phyloP scores from a whole-genome alignment of 2,888 invertebrate genomes.

The Dorcus parallelipipedus region DNA sequence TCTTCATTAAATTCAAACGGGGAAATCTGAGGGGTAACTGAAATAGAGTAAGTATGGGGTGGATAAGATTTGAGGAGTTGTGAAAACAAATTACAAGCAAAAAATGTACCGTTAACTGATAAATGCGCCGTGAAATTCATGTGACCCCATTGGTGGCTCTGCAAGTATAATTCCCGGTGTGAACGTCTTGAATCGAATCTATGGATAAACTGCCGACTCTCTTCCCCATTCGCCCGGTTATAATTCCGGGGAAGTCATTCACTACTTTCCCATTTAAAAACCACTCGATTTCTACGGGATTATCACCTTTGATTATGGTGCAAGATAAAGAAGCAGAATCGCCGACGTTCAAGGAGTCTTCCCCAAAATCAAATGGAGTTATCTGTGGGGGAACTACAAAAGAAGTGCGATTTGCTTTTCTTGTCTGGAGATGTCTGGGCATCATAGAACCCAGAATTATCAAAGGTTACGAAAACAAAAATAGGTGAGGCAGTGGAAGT shows the following conservation, averaged over 20 bases:
- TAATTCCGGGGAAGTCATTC: conserved; percentile 50
- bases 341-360: conserved; percentile 68
- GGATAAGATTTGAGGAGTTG: background rate
- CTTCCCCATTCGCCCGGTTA: conserved; percentile 59
- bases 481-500: background rate
- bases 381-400: conserved; percentile 64
- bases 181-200: conserved; percentile 67
- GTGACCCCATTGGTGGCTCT: conserved; percentile 61
- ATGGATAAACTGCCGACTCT: conserved; percentile 67
- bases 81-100: conserved; percentile 1
- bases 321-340: conserved; percentile 71
- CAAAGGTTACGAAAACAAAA: background rate
- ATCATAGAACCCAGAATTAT: too few species aligned
- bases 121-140: conserved; percentile 45
- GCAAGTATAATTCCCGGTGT: conserved; percentile 72
- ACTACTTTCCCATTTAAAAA: conserved; percentile 54
- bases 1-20: conserved; percentile 66
- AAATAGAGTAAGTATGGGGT: background rate
- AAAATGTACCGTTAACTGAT: conserved; percentile 31
- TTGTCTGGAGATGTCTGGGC: too few species aligned
- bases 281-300: conserved; percentile 70
- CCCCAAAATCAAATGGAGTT: conserved; percentile 64
- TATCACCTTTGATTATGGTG: conserved; percentile 73
- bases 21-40: conserved; percentile 67
- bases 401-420: conserved; percentile 33